Percentiles rank a stretch among this genome's conserved stretches.
These are phyloP conservation scores for Polyergus mexicanus DNA, from an alignment of 1,140 invertebrate species.

Conservation along the genomic window DNA sequence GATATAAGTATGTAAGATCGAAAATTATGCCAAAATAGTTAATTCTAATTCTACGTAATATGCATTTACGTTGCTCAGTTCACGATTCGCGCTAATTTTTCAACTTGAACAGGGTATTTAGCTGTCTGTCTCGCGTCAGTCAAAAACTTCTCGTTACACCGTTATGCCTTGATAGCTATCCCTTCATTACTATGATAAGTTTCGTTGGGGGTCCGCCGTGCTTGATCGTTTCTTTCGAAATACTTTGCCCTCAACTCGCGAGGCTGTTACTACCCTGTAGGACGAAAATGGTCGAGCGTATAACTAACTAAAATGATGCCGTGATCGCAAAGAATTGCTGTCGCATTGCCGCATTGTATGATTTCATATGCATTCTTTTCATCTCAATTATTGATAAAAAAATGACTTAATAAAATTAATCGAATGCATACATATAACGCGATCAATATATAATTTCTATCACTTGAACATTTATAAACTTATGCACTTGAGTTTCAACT, in stretches of 20 bases:
- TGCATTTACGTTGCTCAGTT: background rate
- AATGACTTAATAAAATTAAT: background rate
- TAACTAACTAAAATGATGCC: slow-evolving; percentile 21
- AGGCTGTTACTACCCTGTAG: background rate
- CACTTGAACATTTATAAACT: background rate
- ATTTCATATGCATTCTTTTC: slow-evolving; percentile 4
- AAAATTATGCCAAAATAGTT: background rate
- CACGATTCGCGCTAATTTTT: slow-evolving; percentile 24
- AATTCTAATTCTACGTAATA: background rate
- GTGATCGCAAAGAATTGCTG: slow-evolving; percentile 22
- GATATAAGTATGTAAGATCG: background rate
- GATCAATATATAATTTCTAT: background rate
- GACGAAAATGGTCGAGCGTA: slow-evolving; percentile 14
- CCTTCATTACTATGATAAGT: slow-evolving; percentile 55
- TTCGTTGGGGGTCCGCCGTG: slow-evolving; percentile 16
- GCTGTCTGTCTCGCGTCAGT: slow-evolving; percentile 64
- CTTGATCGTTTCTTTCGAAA: slow-evolving; percentile 36
- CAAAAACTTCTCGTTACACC: slow-evolving; percentile 62
- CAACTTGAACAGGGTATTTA: slow-evolving; percentile 59
- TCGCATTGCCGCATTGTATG: background rate
- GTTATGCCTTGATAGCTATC: slow-evolving; percentile 27
- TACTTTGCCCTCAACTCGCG: slow-evolving; percentile 31
- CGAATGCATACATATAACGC: background rate
- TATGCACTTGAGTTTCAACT: background rate
- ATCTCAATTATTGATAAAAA: background rate